Conservation (phyloP, 2,797 vertebrate genomes). For the Gymnothorax reevesii region DNA sequence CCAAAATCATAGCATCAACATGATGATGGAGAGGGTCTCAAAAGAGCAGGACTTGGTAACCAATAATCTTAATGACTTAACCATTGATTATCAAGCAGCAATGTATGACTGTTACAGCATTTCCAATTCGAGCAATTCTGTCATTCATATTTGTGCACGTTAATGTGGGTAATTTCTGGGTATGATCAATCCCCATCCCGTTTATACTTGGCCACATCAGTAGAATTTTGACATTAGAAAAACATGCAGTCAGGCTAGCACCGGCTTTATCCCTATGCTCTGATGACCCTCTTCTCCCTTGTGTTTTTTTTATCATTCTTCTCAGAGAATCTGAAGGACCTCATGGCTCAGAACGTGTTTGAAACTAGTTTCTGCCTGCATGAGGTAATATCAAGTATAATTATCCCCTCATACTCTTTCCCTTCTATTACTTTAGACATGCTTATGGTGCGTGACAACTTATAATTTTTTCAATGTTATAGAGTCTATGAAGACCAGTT, state of each 20-base stretch:
- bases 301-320: not conserved
- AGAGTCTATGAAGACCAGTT: not conserved
- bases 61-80: too few species aligned
- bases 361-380: conserved; percentile 85
- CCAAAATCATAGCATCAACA: too few species aligned
- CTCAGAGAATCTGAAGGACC: conserved; percentile 73
- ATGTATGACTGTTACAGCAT: too few species aligned
- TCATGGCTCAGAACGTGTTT: conserved; percentile 79
- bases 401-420: not conserved
- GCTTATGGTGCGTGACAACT: not conserved
- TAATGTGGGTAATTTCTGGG: too few species aligned
- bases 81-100: too few species aligned
- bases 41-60: too few species aligned
- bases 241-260: not conserved
- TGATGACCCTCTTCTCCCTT: conserved; percentile 30
- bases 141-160: too few species aligned
- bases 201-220: not conserved
- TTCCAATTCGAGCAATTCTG: too few species aligned
- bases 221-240: not conserved
- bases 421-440: not conserved
- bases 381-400: conserved; percentile 68
- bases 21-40: too few species aligned
- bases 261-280: not conserved
- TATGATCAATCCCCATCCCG: too few species aligned
- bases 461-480: not conserved